Evolutionary conservation across 2,888 invertebrate genomes (phyloP), one percentile per base, ranked within the genome.

Genomic region (Merodon equestris): DNA sequence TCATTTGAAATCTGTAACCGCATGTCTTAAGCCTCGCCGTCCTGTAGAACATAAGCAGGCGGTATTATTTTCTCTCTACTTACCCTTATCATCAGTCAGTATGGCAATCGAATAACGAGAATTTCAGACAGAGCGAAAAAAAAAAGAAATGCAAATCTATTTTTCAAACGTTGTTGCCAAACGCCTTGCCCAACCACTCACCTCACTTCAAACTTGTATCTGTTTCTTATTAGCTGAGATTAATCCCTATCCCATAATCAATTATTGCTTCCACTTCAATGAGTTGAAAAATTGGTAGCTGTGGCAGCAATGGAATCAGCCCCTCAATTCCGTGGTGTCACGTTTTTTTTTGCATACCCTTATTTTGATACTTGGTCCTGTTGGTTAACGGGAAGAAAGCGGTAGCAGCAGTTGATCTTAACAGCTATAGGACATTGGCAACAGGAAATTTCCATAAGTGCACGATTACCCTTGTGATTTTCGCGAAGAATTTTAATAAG

Each of bases 211-310:
- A 10, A 34, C 50, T 50, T 53, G 70, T 81, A 75, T 81, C 81
- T 81, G 81, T 81, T 81, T 81, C 81, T 81, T 81, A 81, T 81
- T 81, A 81, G 81, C 70, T 63, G 71, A 81, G 81, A 81, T 81
- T 81, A 81, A 81, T 81, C 75, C 66, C 71, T 81, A 75, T 75
- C 60, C 75, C 71, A 81, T 75, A 81, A 81, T 81, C 81, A 81
- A 81, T 81, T 81, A 81, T 75, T 81, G 75, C 81, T 81, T 81
- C 75, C 81, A 75, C 81, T 75, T 81, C 81, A 81, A 81, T 81
- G 81, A 81, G 81, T 81, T 81, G 81, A 81, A 81, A 81, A 81
- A 75, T 81, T 81, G 81, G 70, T 57, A 74, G 68, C 48, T 48
- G 50, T 61, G 45, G 50, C 7, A 27, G 27, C 45, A 19, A 51